Conservation (phyloP, 2,797 vertebrate species). For the Xenops minutus region DNA sequence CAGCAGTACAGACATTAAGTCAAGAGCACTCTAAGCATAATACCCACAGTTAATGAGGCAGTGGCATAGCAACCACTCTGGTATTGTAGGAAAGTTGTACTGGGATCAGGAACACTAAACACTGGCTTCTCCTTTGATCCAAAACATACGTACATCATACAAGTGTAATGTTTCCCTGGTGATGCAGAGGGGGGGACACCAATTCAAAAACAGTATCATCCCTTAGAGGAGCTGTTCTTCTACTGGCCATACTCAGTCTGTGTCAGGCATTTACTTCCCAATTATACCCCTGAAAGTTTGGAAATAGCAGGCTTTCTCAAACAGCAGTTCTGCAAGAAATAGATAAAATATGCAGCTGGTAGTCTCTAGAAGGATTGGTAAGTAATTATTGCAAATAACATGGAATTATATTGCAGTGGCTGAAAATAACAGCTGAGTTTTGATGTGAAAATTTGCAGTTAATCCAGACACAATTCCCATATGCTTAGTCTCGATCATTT, state of each 20-base stretch:
- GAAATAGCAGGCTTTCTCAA: not conserved
- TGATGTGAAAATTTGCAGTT: not conserved
- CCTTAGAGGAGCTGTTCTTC: not conserved
- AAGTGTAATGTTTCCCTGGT: not conserved
- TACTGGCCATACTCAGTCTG: not conserved
- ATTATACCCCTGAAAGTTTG: not conserved
- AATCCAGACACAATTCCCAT: not conserved
- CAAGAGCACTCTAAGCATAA: not conserved
- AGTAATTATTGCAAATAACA: not conserved
- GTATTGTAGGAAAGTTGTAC: not conserved
- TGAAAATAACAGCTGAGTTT: not conserved
- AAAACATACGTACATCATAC: rapidly evolving
- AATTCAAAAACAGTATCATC: not conserved
- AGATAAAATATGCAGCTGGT: not conserved
- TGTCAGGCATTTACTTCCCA: not conserved
- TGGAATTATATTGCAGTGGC: not conserved
- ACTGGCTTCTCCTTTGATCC: not conserved
- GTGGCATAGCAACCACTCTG: not conserved
- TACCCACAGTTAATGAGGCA: not conserved
- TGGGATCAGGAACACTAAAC: not conserved
- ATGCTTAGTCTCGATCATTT: not conserved
- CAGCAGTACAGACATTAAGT: not conserved
- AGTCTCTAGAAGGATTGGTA: not conserved
- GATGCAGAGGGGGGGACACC: not conserved
- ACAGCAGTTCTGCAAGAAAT: not conserved